These are phyloP conservation scores for Platichthys stellatus DNA, from an alignment of 2,113 vertebrate genomes.

Conservation along the genomic window DNA sequence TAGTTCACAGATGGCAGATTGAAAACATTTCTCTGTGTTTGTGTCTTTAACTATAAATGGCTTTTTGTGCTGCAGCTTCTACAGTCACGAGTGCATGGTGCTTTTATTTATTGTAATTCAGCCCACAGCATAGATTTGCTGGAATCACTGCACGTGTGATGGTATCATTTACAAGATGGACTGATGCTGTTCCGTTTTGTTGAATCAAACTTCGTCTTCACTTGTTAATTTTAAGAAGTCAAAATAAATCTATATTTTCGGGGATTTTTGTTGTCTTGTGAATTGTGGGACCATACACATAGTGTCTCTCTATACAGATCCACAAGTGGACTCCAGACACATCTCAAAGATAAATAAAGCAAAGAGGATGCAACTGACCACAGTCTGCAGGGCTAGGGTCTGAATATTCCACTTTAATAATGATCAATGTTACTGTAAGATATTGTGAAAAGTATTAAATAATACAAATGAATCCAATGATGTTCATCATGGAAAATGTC, in stretches of 20 bases:
- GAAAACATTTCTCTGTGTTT: slow-evolving; percentile 29
- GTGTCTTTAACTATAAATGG: slow-evolving; percentile 39
- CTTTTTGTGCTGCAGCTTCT: slow-evolving; percentile 20
- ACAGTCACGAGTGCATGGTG: slow-evolving; percentile 16
- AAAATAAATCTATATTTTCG: slow-evolving; percentile 77
- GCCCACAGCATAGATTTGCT: slow-evolving; percentile 10
- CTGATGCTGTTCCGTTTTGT: slow-evolving; percentile 16
- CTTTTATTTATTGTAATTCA: slow-evolving; percentile 67
- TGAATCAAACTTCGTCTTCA: slow-evolving; percentile 13
- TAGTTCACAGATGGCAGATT: slow-evolving; percentile 54
- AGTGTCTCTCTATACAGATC: background rate
- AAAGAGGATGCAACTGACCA: too few relatives aligned
- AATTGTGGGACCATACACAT: background rate
- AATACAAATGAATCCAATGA: too few relatives aligned
- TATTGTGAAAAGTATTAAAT: too few relatives aligned
- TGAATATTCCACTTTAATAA: too few relatives aligned
- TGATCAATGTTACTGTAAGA: too few relatives aligned
- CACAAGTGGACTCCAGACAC: background rate
- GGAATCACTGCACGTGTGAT: slow-evolving; percentile 25
- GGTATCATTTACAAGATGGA: slow-evolving; percentile 20
- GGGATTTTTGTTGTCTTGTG: slow-evolving; percentile 17
- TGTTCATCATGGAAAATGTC: too few relatives aligned
- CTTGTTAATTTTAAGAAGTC: slow-evolving; percentile 31
- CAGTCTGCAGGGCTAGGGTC: too few relatives aligned
- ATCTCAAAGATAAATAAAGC: too few relatives aligned